Conservation (phyloP, 1,140 invertebrate genomes). For the Centruroides sculpturatus region DNA sequence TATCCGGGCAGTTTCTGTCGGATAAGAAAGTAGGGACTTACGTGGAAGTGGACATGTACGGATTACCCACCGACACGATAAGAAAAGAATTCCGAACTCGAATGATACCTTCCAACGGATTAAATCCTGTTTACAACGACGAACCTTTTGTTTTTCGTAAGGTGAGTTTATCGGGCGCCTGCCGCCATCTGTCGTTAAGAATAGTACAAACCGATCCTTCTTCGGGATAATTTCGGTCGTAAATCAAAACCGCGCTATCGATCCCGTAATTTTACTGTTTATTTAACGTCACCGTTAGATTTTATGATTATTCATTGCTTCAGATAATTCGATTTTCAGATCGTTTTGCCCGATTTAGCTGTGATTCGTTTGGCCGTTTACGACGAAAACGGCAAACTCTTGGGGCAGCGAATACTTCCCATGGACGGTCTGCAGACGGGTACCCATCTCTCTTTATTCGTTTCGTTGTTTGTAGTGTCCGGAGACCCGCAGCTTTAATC, state of each 20-base stretch:
- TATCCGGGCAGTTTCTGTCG: slow-evolving; percentile 97
- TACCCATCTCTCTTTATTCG: background rate
- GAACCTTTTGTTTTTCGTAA: slow-evolving; percentile 96
- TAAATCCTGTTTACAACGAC: slow-evolving; percentile 97
- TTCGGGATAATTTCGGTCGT: no score
- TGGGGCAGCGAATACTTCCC: slow-evolving; percentile 94
- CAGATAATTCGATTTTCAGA: slow-evolving; percentile 34
- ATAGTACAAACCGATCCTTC: no score
- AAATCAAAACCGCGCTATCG: no score
- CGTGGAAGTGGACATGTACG: slow-evolving; percentile 99
- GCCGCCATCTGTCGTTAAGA: no score
- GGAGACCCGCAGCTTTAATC: background rate
- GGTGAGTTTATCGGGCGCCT: slow-evolving; percentile 33
- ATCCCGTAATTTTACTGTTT: background rate
- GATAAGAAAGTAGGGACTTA: slow-evolving; percentile 98
- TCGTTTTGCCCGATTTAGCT: slow-evolving; percentile 93
- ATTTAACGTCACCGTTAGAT: background rate
- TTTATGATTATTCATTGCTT: background rate
- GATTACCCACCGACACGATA: slow-evolving; percentile 96
- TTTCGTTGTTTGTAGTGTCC: no score
- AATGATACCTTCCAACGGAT: slow-evolving; percentile 87
- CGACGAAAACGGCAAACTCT: slow-evolving; percentile 92
- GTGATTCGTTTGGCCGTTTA: slow-evolving; percentile 96
- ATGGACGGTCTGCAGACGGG: slow-evolving; percentile 90
- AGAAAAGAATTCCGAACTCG: slow-evolving; percentile 93